Conservation (phyloP, 2,797 vertebrate genomes). For the Parambassis ranga region DNA sequence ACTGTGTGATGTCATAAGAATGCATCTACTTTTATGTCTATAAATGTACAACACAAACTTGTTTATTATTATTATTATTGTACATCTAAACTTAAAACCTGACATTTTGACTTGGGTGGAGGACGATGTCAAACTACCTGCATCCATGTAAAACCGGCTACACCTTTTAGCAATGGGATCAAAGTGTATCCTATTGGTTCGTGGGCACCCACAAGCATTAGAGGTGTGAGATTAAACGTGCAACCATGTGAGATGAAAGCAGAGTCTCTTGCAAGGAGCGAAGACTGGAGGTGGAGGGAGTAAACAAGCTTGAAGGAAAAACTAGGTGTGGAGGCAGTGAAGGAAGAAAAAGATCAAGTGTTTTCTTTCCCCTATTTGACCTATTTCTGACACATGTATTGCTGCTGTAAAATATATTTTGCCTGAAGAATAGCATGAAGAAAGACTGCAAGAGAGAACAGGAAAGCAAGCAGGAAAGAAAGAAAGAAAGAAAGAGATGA, state of each 20-base stretch:
- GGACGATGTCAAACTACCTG: constrained; percentile 11
- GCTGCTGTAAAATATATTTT: constrained; percentile 4
- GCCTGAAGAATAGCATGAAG: not conserved
- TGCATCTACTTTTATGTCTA: not conserved
- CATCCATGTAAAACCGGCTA: constrained; percentile 5
- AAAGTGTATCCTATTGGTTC: constrained; percentile 16
- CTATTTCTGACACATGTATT: constrained; percentile 22
- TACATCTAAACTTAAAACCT: too few species aligned
- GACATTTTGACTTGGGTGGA: not conserved
- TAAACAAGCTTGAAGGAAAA: constrained; percentile 28
- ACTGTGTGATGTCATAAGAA: not conserved
- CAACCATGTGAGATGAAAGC: constrained; percentile 38
- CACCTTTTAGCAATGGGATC: constrained; percentile 15
- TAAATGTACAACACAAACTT: not conserved
- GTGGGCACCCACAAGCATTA: not conserved
- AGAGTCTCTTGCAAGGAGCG: constrained; percentile 2
- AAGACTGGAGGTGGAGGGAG: constrained; percentile 8
- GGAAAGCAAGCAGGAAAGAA: not conserved
- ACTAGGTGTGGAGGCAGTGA: not conserved
- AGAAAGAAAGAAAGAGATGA: not conserved
- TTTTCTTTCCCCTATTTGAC: constrained; percentile 19
- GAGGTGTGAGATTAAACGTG: constrained; percentile 34
- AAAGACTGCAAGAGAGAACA: not conserved
- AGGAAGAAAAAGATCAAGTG: not conserved
- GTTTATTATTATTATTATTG: too few species aligned